Conservation (phyloP, 2,113 vertebrate species). For the Zosterops hypoxanthus region DNA sequence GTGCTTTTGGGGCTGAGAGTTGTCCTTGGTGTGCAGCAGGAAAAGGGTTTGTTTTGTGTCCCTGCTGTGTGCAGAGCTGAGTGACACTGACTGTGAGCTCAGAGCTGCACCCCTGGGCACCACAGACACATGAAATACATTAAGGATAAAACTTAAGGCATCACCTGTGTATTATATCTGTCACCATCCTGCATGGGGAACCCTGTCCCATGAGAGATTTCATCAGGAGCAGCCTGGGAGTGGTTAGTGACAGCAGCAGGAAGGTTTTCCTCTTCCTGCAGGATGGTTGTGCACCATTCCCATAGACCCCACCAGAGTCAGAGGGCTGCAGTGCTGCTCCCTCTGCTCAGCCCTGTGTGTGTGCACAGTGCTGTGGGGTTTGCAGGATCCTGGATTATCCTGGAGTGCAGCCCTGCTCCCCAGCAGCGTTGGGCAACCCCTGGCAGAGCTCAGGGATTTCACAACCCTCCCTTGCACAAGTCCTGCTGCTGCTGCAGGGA, state of each 20-base stretch:
- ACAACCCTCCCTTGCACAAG: conserved; percentile 40
- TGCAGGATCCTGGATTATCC: neutral
- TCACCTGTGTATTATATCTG: neutral
- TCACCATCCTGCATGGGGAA: neutral
- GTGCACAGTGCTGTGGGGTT: accelerated
- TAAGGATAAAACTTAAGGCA: no score
- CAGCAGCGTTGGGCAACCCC: neutral
- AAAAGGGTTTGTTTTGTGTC: no score
- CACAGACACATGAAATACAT: no score
- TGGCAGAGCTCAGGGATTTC: neutral
- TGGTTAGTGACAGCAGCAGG: neutral
- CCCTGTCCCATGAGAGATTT: neutral
- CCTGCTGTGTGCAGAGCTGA: no score
- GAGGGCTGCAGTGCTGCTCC: neutral
- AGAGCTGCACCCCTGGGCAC: no score
- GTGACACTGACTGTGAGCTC: no score
- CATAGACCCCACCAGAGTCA: neutral
- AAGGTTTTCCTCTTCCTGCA: neutral
- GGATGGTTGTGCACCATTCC: neutral
- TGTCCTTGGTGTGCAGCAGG: no score
- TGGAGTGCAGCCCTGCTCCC: neutral
- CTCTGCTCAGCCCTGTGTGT: neutral
- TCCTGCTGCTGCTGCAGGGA: neutral
- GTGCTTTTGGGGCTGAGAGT: no score
- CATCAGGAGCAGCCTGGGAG: neutral